These are phyloP conservation scores for Syrista parreyssii DNA, from an alignment of 2,888 invertebrate genomes.

Conservation along the genomic window DNA sequence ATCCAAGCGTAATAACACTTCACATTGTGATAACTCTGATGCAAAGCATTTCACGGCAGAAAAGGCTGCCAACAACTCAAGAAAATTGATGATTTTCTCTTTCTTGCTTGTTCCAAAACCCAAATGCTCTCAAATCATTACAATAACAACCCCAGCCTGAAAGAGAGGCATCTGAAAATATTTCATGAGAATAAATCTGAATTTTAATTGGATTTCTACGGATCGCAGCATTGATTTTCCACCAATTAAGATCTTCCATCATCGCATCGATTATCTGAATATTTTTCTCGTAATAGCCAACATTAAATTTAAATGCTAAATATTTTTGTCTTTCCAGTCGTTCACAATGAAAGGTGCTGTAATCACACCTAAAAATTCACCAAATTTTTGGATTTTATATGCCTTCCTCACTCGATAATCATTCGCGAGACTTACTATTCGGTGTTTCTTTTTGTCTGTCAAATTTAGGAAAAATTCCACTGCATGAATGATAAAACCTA, in stretches of 20 bases:
- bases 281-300: slow-evolving; percentile 24
- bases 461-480: slow-evolving; percentile 20
- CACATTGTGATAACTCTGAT: background rate
- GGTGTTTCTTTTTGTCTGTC: slow-evolving; percentile 25
- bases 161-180: slow-evolving; percentile 30
- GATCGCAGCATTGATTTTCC: slow-evolving; percentile 11
- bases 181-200: slow-evolving; percentile 20
- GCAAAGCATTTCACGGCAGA: slow-evolving; percentile 16
- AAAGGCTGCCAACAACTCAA: slow-evolving; percentile 12
- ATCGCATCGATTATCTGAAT: slow-evolving; percentile 17
- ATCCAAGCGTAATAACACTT: slow-evolving; percentile 15
- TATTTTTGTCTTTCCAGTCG: slow-evolving; percentile 32
- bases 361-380: slow-evolving; percentile 65
- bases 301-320: slow-evolving; percentile 24
- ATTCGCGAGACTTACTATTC: slow-evolving; percentile 13
- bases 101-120: slow-evolving; percentile 9
- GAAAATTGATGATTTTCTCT: slow-evolving; percentile 11
- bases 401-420: slow-evolving; percentile 14
- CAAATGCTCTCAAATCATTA: slow-evolving; percentile 11
- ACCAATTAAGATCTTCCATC: slow-evolving; percentile 30
- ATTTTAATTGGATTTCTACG: slow-evolving; percentile 28
- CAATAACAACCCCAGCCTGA: slow-evolving; percentile 33
- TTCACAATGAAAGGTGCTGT: slow-evolving; percentile 67
- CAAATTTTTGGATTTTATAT: slow-evolving; percentile 28
- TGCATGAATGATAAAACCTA: slow-evolving; percentile 29